Percentiles rank a stretch among this genome's conserved stretches.
These are phyloP conservation scores for Sus cebifrons DNA, from an alignment of 2,797 vertebrate genomes.

Conservation along the genomic window DNA sequence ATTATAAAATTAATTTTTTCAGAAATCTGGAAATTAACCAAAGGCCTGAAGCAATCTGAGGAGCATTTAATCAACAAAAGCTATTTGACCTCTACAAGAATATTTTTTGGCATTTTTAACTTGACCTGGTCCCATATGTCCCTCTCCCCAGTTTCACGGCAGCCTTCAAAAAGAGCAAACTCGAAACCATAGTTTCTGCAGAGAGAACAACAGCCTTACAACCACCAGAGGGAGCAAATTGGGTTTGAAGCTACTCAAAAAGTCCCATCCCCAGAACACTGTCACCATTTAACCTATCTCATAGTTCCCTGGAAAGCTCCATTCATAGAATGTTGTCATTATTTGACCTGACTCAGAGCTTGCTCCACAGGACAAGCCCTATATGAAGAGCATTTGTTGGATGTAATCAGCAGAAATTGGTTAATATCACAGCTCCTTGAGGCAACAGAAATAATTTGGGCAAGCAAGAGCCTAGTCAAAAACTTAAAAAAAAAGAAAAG, in stretches of 20 bases:
- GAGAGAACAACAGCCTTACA: background rate
- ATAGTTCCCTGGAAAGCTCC: background rate
- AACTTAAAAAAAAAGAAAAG: background rate
- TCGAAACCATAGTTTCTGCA: background rate
- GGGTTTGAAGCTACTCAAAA: background rate
- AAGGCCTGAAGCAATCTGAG: constrained; percentile 46
- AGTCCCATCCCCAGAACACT: background rate
- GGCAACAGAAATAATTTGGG: background rate
- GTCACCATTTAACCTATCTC: constrained; percentile 35
- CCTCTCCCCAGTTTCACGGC: background rate
- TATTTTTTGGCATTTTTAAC: constrained; percentile 11
- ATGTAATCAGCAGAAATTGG: background rate
- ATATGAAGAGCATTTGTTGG: background rate
- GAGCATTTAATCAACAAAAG: constrained; percentile 41
- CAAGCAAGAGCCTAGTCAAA: background rate
- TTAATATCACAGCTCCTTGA: constrained; percentile 30
- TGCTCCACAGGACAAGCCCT: constrained; percentile 39
- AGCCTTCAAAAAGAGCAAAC: background rate
- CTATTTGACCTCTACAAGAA: background rate
- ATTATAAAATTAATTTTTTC: constrained; percentile 34
- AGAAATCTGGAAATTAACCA: constrained; percentile 34
- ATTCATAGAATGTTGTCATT: background rate
- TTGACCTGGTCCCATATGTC: background rate
- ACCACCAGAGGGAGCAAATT: background rate
- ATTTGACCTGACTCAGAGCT: constrained; percentile 36